Base-by-base conservation (phyloP, 2,888 invertebrate genomes). In the Mystacides longicornis region DNA sequence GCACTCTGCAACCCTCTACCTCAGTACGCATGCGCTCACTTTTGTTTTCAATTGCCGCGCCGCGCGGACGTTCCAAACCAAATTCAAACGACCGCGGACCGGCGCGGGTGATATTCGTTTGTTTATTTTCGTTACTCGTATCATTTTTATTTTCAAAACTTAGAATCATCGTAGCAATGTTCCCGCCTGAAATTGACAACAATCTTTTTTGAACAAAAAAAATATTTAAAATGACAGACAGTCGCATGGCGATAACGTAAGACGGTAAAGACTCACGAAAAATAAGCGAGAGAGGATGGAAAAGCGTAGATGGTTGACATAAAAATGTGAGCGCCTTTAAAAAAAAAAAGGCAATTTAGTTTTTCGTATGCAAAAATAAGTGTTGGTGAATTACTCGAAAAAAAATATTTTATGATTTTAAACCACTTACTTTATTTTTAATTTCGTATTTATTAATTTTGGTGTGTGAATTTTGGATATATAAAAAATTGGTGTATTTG, bases 61-160 rank as follows among this genome's bases (percentile, higher is more conserved):
- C 48, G 53, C 46, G 58, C 57, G 51, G 52, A 55, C 58, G 53
- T 60, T 62, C 37, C 37, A 37, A 37, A 37, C 37, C 63, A 65
- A 67, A 67, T 68, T 69, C 67, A 67, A 67, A 67, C 71, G 69
- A 69, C 69, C 69, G 69, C 65, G 49, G 50, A 52, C 55, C 71
- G 73, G 73, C 69, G 68, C 74, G 75, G 75, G 67, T 69, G 68
- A 69, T 70, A 67, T 56, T 33, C 59, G 50, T 55, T n/a, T n/a
- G 58, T 55, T 58, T 37, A 37, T 37, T 37, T 37, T 37, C 37
- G 16, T 37, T 37, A 37, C 16, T 14, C 14, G 14, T 37, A 7
- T 37, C 3, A 7, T 37, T 14, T 7, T 7, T 7, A 7, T 7
- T 14, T 7, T 37, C 16, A 7, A 3, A n/a, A 7, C 3, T 37